Percentiles rank a stretch among this genome's conserved stretches.
phyloP scores from a whole-genome alignment of 2,797 vertebrate species.

The Petrocephalus sullivani region DNA sequence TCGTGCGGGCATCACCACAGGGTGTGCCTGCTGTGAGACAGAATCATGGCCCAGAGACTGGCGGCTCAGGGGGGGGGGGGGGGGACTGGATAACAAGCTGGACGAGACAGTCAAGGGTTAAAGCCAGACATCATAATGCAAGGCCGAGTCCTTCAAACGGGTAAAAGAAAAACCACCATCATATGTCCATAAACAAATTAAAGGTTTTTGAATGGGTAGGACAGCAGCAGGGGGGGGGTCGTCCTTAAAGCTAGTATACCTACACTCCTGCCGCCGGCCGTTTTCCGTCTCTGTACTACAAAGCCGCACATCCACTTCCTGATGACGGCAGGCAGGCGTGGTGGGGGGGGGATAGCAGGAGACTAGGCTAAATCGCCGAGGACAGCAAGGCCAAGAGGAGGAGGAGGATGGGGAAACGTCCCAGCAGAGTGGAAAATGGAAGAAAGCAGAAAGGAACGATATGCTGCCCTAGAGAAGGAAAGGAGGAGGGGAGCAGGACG shows the following conservation, averaged over 20 bases:
- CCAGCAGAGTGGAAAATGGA: not conserved
- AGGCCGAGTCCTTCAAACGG: no score
- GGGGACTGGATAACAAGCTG: not conserved
- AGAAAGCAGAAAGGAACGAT: constrained; percentile 1
- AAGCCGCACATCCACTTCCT: not conserved
- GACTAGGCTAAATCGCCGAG: not conserved
- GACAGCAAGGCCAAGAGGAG: not conserved
- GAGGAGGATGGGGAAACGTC: not conserved
- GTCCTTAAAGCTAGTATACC: not conserved
- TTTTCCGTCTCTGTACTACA: not conserved
- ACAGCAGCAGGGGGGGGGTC: no score
- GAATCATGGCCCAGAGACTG: not conserved
- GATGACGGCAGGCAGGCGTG: not conserved
- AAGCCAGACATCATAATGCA: no score
- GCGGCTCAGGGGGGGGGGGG: no score
- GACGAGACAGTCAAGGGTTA: not conserved
- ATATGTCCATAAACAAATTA: not conserved
- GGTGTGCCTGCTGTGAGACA: not conserved
- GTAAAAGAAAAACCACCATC: no score
- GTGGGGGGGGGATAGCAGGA: not conserved
- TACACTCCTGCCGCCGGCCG: not conserved
- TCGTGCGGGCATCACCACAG: not conserved
- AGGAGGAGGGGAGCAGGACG: not conserved
- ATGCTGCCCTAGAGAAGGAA: not conserved
- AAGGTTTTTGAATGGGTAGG: not conserved